These are phyloP conservation scores for Cryptophagus acutangulus DNA, from an alignment of 2,888 invertebrate genomes.

Conservation along the genomic window DNA sequence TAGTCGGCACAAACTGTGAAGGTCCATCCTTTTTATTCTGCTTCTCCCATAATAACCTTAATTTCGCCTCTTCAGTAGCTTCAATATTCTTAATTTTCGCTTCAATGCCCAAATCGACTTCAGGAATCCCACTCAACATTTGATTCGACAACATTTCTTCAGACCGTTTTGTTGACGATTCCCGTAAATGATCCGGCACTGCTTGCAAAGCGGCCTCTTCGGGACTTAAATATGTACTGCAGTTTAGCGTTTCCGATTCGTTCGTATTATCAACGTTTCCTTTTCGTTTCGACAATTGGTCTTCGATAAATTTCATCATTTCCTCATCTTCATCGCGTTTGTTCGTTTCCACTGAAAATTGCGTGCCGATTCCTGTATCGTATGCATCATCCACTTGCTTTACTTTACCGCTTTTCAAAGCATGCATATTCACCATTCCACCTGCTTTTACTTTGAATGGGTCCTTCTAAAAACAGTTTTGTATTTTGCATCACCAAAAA, in stretches of 20 bases:
- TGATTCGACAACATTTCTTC: slow-evolving; percentile 99
- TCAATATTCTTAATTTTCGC: slow-evolving; percentile 98
- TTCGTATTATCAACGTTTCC: slow-evolving; percentile 44
- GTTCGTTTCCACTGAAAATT: slow-evolving; percentile 97
- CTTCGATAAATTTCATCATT: slow-evolving; percentile 91
- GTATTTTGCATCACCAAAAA: too few relatives aligned
- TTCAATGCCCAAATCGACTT: slow-evolving; percentile 98
- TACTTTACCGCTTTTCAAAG: slow-evolving; percentile 69
- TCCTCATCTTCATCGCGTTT: slow-evolving; percentile 98
- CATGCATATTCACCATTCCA: slow-evolving; percentile 86
- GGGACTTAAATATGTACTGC: slow-evolving; percentile 54
- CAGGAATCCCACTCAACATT: slow-evolving; percentile 99
- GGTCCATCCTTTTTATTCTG: slow-evolving; percentile 89
- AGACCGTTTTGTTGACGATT: slow-evolving; percentile 80
- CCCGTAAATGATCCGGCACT: slow-evolving; percentile 63
- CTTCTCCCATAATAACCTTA: slow-evolving; percentile 82
- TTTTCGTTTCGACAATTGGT: slow-evolving; percentile 80
- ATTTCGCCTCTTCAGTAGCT: slow-evolving; percentile 97
- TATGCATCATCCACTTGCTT: slow-evolving; percentile 86
- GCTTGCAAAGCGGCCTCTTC: slow-evolving; percentile 88
- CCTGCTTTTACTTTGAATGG: slow-evolving; percentile 75
- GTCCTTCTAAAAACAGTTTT: slow-evolving; percentile 54
- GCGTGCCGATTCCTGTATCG: slow-evolving; percentile 91
- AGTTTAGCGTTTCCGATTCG: slow-evolving; percentile 32
- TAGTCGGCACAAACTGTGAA: slow-evolving; percentile 93